Percentiles rank a stretch among this genome's conserved stretches.
Evolutionary conservation across 1,140 invertebrate species (phyloP).

Genomic region (Hycleus cichorii): DNA sequence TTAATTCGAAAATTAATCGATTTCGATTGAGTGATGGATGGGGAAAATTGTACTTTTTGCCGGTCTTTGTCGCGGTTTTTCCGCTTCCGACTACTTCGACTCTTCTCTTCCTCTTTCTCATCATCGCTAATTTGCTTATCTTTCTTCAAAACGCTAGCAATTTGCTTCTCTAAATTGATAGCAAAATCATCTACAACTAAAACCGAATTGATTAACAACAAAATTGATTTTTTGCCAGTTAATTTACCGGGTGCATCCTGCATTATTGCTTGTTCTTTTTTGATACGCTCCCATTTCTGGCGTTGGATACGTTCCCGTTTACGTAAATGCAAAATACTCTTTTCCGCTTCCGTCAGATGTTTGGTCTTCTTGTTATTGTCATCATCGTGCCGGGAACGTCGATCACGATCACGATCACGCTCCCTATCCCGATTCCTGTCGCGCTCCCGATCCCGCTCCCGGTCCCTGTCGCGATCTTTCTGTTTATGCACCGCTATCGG

Average conservation of each 20-base stretch:
- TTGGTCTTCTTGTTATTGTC: constrained; percentile 21
- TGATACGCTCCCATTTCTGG: constrained; percentile 34
- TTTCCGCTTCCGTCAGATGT: constrained; percentile 40
- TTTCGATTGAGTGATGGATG: not conserved
- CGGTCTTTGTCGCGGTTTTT: constrained; percentile 38
- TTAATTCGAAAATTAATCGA: not conserved
- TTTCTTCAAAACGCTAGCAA: constrained; percentile 55
- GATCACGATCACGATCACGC: constrained; percentile 22
- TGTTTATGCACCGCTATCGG: constrained; percentile 8
- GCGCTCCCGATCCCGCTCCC: constrained; percentile 34
- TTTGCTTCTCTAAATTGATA: constrained; percentile 65
- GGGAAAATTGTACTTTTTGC: constrained; percentile 5
- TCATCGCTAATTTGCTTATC: constrained; percentile 40
- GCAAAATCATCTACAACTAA: constrained; percentile 57
- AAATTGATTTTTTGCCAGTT: too few species aligned
- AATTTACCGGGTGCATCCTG: constrained; percentile 1
- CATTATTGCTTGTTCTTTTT: constrained; percentile 24
- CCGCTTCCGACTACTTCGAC: constrained; percentile 37
- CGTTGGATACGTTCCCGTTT: constrained; percentile 36
- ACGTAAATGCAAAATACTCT: constrained; percentile 37
- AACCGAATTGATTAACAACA: constrained; percentile 18
- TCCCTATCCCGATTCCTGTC: constrained; percentile 35
- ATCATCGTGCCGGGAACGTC: constrained; percentile 21
- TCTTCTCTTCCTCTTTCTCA: constrained; percentile 40
- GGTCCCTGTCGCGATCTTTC: not conserved